A percentile compares a stretch with the other conserved stretches of the same genome.
These are phyloP conservation scores for Calliscelio sp. DNA, from an alignment of 2,888 invertebrate genomes.

Conservation along the genomic window DNA sequence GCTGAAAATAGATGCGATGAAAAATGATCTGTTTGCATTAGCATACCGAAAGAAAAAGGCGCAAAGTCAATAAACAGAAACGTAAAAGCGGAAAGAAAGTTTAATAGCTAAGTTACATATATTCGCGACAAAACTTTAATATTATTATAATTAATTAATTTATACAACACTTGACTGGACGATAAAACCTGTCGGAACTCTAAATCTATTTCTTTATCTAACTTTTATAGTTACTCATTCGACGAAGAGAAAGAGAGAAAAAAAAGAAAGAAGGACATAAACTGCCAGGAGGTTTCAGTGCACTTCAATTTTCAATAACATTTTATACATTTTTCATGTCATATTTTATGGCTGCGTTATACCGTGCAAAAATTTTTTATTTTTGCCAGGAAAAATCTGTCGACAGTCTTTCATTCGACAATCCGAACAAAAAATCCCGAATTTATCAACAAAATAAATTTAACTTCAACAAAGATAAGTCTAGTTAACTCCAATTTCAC, in stretches of 20 bases:
- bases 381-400: too few species aligned
- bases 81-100: neutral
- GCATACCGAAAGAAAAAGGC: neutral
- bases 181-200: neutral
- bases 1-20: conserved; percentile 6
- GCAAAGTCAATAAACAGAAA: neutral
- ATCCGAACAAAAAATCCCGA: too few species aligned
- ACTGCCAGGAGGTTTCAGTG: conserved; percentile 2
- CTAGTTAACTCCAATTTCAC: too few species aligned
- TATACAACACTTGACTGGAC: neutral
- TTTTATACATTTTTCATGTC: conserved; percentile 29
- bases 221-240: conserved; percentile 7
- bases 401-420: too few species aligned
- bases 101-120: neutral
- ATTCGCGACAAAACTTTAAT: too few species aligned
- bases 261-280: conserved; percentile 28
- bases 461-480: too few species aligned
- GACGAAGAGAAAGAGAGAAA: too few species aligned
- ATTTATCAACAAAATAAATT: too few species aligned
- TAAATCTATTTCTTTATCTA: conserved; percentile 3
- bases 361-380: neutral
- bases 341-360: conserved; percentile 10
- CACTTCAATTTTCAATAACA: conserved; percentile 39
- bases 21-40: conserved; percentile 9
- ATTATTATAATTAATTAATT: neutral